Percentiles rank a stretch among this genome's conserved stretches.
phyloP scores from a whole-genome alignment of 1,140 invertebrate species.

The Brachionus sp. region DNA sequence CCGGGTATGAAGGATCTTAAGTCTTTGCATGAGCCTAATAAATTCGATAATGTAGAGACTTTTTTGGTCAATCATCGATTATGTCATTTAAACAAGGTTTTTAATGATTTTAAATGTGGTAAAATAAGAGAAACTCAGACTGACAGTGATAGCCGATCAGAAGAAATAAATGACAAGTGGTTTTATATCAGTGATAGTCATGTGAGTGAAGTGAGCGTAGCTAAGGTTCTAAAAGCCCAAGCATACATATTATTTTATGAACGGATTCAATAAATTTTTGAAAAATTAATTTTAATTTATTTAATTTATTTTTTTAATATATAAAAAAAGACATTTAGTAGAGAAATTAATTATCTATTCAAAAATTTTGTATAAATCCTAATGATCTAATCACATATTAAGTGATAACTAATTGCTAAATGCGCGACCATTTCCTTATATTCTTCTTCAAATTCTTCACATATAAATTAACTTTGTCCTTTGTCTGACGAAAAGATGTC shows the following conservation, averaged over 20 bases:
- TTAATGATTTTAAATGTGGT: conserved; percentile 48
- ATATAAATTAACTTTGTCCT: no score
- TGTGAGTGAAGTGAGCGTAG: conserved; percentile 75
- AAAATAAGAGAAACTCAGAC: conserved; percentile 12
- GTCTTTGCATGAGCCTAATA: conserved; percentile 53
- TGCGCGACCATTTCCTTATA: no score
- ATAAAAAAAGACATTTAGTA: no score
- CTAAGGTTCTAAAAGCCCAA: conserved; percentile 75
- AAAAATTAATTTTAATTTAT: neutral
- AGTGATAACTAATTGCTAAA: no score
- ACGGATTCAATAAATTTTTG: conserved; percentile 50
- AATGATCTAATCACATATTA: no score
- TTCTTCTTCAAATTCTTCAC: no score
- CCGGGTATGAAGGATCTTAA: conserved; percentile 51
- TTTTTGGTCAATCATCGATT: conserved; percentile 49
- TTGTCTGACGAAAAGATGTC: no score
- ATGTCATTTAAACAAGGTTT: conserved; percentile 33
- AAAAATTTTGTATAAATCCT: no score
- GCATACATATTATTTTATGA: conserved; percentile 98
- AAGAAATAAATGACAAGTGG: conserved; percentile 69
- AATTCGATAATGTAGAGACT: conserved; percentile 50
- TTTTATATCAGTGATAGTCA: conserved; percentile 84
- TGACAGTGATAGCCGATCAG: neutral
- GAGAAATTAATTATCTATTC: no score
- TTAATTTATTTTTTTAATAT: conserved; percentile 44